Evolutionary conservation across 2,797 vertebrate species (phyloP).

Genomic region (Ptychobarbus kaznakovi): DNA sequence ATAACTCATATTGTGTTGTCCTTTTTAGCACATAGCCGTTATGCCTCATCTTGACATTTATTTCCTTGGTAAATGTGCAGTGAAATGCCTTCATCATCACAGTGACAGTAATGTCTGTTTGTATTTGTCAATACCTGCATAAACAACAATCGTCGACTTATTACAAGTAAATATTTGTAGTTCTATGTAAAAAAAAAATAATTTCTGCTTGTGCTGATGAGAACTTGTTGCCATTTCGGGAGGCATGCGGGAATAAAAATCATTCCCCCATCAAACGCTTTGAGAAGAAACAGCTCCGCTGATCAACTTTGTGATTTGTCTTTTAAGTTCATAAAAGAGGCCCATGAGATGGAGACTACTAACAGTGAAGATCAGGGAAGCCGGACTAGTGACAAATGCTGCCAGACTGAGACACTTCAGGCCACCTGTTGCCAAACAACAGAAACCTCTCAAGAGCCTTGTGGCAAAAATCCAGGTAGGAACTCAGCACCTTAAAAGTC

Average conservation of each 20-base stretch:
- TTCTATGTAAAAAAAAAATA: too few relatives aligned
- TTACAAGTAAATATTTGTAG: neutral
- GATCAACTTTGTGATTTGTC: slow-evolving; percentile 15
- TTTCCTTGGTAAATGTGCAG: slow-evolving; percentile 5
- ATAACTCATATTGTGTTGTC: slow-evolving; percentile 36
- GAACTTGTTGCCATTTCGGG: neutral
- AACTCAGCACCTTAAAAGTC: slow-evolving; percentile 42
- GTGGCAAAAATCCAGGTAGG: slow-evolving; percentile 58
- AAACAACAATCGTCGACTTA: neutral
- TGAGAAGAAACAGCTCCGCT: neutral
- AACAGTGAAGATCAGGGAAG: slow-evolving; percentile 37
- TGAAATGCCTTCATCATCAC: slow-evolving; percentile 10
- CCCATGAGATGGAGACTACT: slow-evolving; percentile 50
- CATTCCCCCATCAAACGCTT: neutral
- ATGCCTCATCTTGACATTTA: slow-evolving; percentile 14
- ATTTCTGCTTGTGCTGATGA: neutral
- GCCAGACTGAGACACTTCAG: slow-evolving; percentile 60
- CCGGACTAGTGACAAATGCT: slow-evolving; percentile 60
- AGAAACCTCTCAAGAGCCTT: slow-evolving; percentile 48
- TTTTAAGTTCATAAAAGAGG: slow-evolving; percentile 30
- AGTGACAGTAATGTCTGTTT: neutral
- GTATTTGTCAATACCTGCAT: slow-evolving; percentile 1
- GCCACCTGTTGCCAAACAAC: slow-evolving; percentile 44
- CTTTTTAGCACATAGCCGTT: slow-evolving; percentile 7
- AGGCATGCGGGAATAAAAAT: neutral